Evolutionary conservation across 2,888 invertebrate species (phyloP).

Genomic region (Iselma pallidipennis): DNA sequence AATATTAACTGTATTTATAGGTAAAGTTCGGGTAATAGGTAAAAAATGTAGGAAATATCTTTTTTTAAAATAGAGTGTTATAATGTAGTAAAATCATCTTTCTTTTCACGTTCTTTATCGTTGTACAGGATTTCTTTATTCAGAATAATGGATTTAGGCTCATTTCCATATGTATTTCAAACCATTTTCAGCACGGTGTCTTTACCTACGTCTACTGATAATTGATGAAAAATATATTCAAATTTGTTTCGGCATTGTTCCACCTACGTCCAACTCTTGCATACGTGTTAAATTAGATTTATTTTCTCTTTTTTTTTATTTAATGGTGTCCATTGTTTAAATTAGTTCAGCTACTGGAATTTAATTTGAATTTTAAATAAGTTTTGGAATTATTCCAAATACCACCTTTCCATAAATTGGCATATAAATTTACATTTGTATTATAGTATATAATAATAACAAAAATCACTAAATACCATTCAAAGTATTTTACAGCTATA

Average conservation of each 20-base stretch:
- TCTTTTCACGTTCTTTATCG: neutral
- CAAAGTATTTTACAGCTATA: no score
- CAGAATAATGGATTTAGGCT: slow-evolving; percentile 9
- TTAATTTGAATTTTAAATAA: slow-evolving; percentile 8
- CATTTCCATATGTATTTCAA: slow-evolving; percentile 17
- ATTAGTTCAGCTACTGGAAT: slow-evolving; percentile 2
- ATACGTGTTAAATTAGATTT: slow-evolving; percentile 23
- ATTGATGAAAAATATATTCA: slow-evolving; percentile 26
- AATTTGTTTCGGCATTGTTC: slow-evolving; percentile 20
- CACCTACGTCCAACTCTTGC: slow-evolving; percentile 16
- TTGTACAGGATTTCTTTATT: slow-evolving; percentile 6
- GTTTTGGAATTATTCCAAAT: neutral
- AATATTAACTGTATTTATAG: neutral
- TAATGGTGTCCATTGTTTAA: slow-evolving; percentile 11
- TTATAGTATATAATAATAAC: neutral
- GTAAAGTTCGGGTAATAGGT: neutral
- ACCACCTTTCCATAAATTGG: neutral
- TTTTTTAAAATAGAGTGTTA: neutral
- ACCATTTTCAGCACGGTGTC: slow-evolving; percentile 6
- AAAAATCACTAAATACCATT: neutral
- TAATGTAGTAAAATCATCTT: slow-evolving; percentile 7
- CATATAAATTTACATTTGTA: neutral
- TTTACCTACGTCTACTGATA: slow-evolving; percentile 17
- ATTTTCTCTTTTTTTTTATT: slow-evolving; percentile 17
- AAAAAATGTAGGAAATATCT: neutral